Conservation (phyloP, 2,113 vertebrate species). For the Apodemus sylvaticus region DNA sequence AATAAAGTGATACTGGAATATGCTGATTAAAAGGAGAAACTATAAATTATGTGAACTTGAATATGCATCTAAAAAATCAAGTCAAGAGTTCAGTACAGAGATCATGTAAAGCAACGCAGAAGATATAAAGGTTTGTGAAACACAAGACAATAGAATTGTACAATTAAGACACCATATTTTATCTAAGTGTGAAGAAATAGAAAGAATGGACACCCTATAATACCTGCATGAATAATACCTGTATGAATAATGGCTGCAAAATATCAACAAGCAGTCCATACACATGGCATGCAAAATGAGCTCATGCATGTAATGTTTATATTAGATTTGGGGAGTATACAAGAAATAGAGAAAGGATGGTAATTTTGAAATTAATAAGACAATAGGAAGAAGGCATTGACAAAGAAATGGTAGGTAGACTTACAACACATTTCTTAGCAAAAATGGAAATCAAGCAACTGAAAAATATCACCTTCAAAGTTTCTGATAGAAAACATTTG, state of each 20-base stretch:
- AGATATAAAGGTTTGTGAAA: not conserved
- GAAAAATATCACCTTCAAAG: conserved; percentile 5
- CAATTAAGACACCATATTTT: not conserved
- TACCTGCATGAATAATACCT: not conserved
- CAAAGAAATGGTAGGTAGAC: not conserved
- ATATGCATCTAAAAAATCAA: conserved; percentile 9
- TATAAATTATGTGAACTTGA: not conserved
- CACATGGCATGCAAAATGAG: not conserved
- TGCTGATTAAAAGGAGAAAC: not conserved
- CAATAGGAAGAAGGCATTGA: not conserved
- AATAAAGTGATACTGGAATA: not conserved
- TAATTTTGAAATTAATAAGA: not conserved
- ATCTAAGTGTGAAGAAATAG: not conserved
- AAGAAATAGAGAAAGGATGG: not conserved
- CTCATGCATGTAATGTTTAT: not conserved
- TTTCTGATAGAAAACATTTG: conserved; percentile 35
- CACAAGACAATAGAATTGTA: not conserved
- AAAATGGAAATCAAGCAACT: not conserved
- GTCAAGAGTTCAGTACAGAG: not conserved
- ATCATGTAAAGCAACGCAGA: not conserved
- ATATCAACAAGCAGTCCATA: not conserved
- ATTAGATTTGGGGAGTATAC: not conserved
- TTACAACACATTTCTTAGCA: not conserved
- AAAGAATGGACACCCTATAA: not conserved
- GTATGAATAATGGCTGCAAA: not conserved